Evolutionary conservation across 2,888 invertebrate species (phyloP), one percentile per base, ranked within the genome.

Genomic region (Saturnia pavonia): DNA sequence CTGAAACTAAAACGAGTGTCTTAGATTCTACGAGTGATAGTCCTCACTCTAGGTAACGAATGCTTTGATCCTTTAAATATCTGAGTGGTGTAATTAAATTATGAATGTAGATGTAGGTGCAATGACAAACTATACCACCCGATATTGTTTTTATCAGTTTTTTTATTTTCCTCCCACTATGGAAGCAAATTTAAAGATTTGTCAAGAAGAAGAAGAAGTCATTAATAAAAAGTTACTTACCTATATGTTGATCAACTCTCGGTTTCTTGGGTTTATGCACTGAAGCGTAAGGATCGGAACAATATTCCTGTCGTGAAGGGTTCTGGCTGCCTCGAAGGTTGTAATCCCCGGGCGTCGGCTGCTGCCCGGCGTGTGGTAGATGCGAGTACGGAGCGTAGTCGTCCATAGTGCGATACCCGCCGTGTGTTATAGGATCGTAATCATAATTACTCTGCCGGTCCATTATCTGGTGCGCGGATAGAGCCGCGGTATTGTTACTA

Each of bases 381-480:
- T 97, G 97, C 72, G 97, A 97, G 90, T 97, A 97, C 71, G 97
- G 96, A 68, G 97, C 97, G 88, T 98, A 97, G 92, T 97, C 97
- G 87, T 89, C 85, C 71, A 97, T 96, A 73, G 97, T 96, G 86
- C 98, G 97, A 91, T 97, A 97, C 69, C 97, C 97, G 70, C 97
- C 97, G 85, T 97, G 97, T 70, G 96, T 95, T 75, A 96, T 94
- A 25, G 96, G 96, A 88, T 97, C 97, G 90, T 92, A 92, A 74
- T 96, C 96, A 81, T 96, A 96, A 73, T 96, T 95, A 81, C 95
- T 95, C 85, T 96, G 96, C 70, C 96, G 91, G 78, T 96, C 96
- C 72, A 96, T 94, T 82, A 95, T 95, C 84, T 95, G 85, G 73
- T 89, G 89, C 34, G 88, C 81, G 1, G 85, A 83, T 78, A 89